phyloP scores from a whole-genome alignment of 2,113 vertebrate genomes.

The Cynocephalus volans region DNA sequence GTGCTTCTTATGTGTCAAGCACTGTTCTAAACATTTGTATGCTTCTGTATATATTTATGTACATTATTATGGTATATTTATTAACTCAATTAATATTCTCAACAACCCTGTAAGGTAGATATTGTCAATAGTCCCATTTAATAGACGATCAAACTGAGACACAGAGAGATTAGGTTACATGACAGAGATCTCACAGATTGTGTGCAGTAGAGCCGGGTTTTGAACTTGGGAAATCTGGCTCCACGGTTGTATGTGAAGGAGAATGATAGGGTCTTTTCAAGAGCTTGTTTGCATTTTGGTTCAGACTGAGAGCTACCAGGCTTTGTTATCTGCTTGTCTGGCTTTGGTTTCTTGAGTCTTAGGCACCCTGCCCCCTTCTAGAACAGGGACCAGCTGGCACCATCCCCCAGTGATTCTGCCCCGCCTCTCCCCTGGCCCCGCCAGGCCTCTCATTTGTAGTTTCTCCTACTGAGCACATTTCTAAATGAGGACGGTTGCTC shows the following conservation, averaged over 20 bases:
- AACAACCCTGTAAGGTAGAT: background rate
- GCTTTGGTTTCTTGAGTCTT: background rate
- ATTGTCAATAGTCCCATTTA: background rate
- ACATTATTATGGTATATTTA: background rate
- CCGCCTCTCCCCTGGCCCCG: conserved; percentile 55
- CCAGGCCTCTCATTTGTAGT: conserved; percentile 89
- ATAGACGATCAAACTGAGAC: conserved; percentile 11
- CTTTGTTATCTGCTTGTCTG: background rate
- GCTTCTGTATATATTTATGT: background rate
- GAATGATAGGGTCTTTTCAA: background rate
- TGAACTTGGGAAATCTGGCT: background rate
- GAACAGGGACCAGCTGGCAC: background rate
- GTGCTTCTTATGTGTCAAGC: background rate
- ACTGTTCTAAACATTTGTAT: background rate
- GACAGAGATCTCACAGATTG: background rate
- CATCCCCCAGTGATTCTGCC: background rate
- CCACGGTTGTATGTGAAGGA: background rate
- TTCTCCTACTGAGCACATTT: conserved; percentile 88
- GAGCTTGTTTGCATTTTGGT: background rate
- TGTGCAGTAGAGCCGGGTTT: background rate
- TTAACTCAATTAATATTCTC: background rate
- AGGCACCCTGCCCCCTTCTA: background rate
- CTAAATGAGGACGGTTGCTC: conserved; percentile 90
- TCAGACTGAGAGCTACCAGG: background rate
- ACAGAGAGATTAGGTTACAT: background rate